Conservation (phyloP, 2,797 vertebrate species). For the Gallinago solitaria region DNA sequence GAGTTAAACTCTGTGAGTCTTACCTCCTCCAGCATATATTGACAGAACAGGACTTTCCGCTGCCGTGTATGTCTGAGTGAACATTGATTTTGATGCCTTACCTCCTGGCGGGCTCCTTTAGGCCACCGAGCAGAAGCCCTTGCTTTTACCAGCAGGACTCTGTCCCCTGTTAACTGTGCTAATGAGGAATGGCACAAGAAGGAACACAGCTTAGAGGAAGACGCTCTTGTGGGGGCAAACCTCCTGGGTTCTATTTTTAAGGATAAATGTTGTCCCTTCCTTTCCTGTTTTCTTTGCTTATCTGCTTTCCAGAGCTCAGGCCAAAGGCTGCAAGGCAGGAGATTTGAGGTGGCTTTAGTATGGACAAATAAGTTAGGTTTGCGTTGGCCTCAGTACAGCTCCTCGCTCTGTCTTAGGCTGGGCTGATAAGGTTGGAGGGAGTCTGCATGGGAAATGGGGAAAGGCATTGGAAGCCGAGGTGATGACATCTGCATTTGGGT, state of each 20-base stretch:
- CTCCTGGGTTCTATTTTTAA: neutral
- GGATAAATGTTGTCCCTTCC: neutral
- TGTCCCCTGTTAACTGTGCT: neutral
- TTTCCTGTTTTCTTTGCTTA: neutral
- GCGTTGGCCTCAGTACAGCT: neutral
- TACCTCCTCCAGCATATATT: neutral
- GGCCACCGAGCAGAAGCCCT: neutral
- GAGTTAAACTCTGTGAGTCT: neutral
- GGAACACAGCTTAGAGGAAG: neutral
- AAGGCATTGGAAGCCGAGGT: neutral
- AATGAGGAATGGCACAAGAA: conserved; percentile 54
- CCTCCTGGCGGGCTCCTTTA: conserved; percentile 38
- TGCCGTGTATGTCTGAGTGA: conserved; percentile 1
- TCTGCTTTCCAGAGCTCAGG: neutral
- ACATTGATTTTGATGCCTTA: conserved; percentile 31
- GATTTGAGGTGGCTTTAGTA: neutral
- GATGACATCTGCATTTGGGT: neutral
- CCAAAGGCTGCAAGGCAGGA: neutral
- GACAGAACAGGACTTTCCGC: neutral
- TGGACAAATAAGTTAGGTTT: neutral
- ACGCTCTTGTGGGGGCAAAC: neutral
- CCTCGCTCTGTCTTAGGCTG: neutral
- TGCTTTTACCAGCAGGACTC: conserved; percentile 52
- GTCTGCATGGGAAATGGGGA: neutral
- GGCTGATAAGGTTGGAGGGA: neutral